These are phyloP conservation scores for Coregonus clupeaformis DNA, from an alignment of 2,113 vertebrate species.

Conservation along the genomic window DNA sequence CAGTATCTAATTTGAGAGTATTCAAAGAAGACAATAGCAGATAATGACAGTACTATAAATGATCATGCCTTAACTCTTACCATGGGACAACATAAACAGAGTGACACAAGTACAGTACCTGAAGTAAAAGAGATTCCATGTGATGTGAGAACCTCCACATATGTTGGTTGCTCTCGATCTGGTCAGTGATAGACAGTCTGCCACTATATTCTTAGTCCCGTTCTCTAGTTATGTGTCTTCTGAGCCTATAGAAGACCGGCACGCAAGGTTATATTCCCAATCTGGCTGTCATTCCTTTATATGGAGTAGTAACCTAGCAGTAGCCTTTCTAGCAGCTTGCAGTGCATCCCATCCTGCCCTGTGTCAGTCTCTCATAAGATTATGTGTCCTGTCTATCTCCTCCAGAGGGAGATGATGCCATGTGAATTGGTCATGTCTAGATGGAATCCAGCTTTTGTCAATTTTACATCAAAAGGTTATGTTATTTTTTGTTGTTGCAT, in stretches of 20 bases:
- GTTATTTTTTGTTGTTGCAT: too few species aligned
- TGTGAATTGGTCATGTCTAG: too few species aligned
- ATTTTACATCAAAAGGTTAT: too few species aligned
- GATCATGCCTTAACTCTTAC: too few species aligned
- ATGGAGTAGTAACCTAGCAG: neutral
- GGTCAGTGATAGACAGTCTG: neutral
- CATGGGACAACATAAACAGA: neutral
- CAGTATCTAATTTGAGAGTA: too few species aligned
- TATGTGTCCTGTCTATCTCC: slow-evolving; percentile 44
- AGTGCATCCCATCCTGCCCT: neutral
- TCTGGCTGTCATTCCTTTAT: neutral
- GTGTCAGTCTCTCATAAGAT: slow-evolving; percentile 37
- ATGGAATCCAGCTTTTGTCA: too few species aligned
- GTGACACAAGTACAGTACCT: neutral
- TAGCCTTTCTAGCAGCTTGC: neutral
- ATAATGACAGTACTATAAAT: too few species aligned
- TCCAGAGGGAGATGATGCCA: slow-evolving; percentile 44
- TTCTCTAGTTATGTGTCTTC: neutral
- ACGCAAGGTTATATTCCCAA: neutral
- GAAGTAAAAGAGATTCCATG: neutral
- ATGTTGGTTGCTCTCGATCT: neutral
- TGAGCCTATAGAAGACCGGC: neutral
- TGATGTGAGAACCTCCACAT: neutral
- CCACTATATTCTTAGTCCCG: neutral
- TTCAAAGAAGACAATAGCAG: too few species aligned